Conservation (phyloP, 2,113 vertebrate genomes). For the Upupa epops region DNA sequence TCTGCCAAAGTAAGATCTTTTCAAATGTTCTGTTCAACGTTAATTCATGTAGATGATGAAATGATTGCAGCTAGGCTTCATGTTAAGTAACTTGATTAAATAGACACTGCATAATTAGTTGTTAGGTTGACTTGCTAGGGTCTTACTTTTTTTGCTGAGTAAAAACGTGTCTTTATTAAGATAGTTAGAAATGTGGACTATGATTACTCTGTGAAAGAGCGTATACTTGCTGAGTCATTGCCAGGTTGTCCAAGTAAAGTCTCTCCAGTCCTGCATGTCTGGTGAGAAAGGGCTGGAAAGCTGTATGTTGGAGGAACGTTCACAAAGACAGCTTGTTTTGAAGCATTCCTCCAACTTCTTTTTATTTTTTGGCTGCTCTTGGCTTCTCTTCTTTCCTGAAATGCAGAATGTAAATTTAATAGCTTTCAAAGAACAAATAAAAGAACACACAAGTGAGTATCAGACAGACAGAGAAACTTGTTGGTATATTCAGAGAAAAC, state of each 20-base stretch:
- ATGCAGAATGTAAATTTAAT: background rate
- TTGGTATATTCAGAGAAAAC: background rate
- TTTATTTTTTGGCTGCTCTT: background rate
- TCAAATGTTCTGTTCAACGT: background rate
- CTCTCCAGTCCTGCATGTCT: background rate
- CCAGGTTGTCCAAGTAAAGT: background rate
- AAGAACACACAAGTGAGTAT: background rate
- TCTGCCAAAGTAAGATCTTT: background rate
- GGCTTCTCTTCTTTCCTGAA: background rate
- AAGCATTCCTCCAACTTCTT: background rate
- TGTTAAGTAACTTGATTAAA: background rate
- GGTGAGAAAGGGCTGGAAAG: background rate
- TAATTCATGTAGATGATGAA: background rate
- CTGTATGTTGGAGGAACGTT: background rate
- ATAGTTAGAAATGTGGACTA: background rate
- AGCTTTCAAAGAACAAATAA: background rate
- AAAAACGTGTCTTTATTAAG: background rate
- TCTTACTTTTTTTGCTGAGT: background rate
- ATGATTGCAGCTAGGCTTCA: background rate
- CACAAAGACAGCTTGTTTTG: background rate
- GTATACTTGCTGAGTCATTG: background rate
- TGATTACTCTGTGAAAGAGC: background rate
- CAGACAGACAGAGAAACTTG: background rate
- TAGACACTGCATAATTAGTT: background rate
- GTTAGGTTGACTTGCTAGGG: background rate